Conservation (phyloP, 2,888 invertebrate species). For the Lepidonotus clava region DNA sequence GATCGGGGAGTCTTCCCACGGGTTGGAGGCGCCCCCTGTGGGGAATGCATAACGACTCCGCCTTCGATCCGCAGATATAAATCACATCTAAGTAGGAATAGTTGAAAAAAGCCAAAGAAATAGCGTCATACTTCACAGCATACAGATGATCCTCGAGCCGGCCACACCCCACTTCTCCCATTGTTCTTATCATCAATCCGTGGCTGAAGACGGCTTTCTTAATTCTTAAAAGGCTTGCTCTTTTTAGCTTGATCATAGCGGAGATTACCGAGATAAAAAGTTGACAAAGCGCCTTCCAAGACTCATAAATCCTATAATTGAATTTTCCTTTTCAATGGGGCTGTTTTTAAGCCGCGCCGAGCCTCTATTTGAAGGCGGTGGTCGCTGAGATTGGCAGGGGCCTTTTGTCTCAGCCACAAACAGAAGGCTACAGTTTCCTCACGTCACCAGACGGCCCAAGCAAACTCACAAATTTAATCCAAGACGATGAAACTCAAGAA, state of each 20-base stretch:
- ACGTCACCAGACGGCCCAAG: not conserved
- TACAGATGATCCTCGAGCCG: constrained; percentile 17
- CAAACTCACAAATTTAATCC: not conserved
- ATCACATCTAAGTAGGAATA: not conserved
- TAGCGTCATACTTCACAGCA: not conserved
- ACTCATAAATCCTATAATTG: constrained; percentile 23
- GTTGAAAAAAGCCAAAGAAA: not conserved
- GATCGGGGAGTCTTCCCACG: not conserved
- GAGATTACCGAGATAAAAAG: constrained; percentile 7
- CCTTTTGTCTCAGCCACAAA: not conserved
- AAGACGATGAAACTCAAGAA: constrained; percentile 8
- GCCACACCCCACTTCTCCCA: not conserved
- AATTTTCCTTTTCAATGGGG: constrained; percentile 9
- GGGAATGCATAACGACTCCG: not conserved
- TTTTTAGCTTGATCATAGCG: constrained; percentile 23
- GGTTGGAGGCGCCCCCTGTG: not conserved
- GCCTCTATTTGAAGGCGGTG: not conserved
- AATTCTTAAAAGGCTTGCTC: constrained; percentile 18
- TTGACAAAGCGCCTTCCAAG: constrained; percentile 19
- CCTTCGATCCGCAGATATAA: constrained; percentile 14
- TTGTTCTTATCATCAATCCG: not conserved
- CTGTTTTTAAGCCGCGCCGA: not conserved
- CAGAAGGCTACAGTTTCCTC: not conserved
- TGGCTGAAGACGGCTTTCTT: not conserved
- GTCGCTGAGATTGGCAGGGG: not conserved